Conservation (phyloP, 2,888 invertebrate genomes). For the Myopa testacea region DNA sequence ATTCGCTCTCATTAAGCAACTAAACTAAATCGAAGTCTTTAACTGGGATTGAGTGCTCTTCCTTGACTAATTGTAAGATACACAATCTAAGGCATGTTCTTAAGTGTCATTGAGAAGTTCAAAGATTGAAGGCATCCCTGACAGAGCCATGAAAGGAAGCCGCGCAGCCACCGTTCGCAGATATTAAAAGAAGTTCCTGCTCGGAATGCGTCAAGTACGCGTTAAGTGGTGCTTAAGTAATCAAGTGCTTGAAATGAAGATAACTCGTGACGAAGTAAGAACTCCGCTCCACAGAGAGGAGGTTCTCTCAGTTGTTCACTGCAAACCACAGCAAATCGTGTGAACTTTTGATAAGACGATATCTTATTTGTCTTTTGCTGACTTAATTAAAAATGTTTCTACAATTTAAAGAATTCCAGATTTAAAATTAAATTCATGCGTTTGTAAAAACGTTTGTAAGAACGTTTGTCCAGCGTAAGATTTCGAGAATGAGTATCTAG, state of each 20-base stretch:
- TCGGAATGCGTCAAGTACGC: slow-evolving; percentile 3
- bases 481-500: too few species aligned
- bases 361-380: neutral
- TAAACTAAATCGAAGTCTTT: too few species aligned
- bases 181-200: neutral
- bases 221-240: slow-evolving; percentile 30
- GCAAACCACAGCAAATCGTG: slow-evolving; percentile 5
- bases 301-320: neutral
- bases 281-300: neutral
- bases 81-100: too few species aligned
- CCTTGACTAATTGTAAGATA: too few species aligned
- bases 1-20: too few species aligned
- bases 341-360: slow-evolving; percentile 19
- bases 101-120: too few species aligned
- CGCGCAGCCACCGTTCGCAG: neutral
- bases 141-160: neutral
- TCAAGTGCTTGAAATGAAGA: slow-evolving; percentile 18
- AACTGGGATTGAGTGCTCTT: too few species aligned
- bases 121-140: too few species aligned
- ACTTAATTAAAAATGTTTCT: slow-evolving; percentile 1
- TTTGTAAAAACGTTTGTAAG: too few species aligned
- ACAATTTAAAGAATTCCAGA: neutral
- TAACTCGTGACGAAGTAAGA: neutral
- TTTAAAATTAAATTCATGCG: too few species aligned
- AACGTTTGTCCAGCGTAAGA: too few species aligned